phyloP scores from a whole-genome alignment of 2,888 invertebrate genomes.

The Dioctria linearis region DNA sequence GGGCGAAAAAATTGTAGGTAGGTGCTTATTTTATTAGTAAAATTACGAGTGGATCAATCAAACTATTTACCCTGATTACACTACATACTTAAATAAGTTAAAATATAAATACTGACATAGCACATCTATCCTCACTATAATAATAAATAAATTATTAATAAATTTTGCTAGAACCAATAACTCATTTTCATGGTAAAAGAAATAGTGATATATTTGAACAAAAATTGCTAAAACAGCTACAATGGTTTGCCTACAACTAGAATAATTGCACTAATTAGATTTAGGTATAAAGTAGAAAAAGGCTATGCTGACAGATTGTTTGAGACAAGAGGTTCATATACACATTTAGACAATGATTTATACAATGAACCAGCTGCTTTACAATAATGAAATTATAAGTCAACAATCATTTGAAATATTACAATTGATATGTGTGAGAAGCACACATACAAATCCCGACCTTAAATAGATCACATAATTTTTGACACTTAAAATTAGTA shows the following conservation, averaged over 20 bases:
- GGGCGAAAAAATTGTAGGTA: too few species aligned
- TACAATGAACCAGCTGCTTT: slow-evolving; percentile 30
- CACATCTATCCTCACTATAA: too few species aligned
- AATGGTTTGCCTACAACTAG: neutral
- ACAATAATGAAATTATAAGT: neutral
- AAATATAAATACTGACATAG: too few species aligned
- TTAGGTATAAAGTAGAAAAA: slow-evolving; percentile 24
- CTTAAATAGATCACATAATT: slow-evolving; percentile 70
- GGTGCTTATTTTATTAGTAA: too few species aligned
- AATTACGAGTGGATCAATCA: too few species aligned
- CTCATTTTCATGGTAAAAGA: too few species aligned
- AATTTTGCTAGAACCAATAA: too few species aligned
- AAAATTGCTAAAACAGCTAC: too few species aligned
- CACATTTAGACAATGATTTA: neutral
- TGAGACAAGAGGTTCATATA: neutral
- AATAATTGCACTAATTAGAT: slow-evolving; percentile 27
- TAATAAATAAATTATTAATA: too few species aligned
- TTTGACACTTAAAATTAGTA: slow-evolving; percentile 64
- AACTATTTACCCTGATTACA: too few species aligned
- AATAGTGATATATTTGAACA: too few species aligned
- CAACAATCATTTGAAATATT: neutral
- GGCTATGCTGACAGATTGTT: slow-evolving; percentile 33
- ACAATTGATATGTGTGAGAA: slow-evolving; percentile 10
- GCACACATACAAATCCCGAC: slow-evolving; percentile 61
- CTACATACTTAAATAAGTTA: too few species aligned